Evolutionary conservation across 2,888 invertebrate species (phyloP).

Genomic region (Epistrophella euchroma): DNA sequence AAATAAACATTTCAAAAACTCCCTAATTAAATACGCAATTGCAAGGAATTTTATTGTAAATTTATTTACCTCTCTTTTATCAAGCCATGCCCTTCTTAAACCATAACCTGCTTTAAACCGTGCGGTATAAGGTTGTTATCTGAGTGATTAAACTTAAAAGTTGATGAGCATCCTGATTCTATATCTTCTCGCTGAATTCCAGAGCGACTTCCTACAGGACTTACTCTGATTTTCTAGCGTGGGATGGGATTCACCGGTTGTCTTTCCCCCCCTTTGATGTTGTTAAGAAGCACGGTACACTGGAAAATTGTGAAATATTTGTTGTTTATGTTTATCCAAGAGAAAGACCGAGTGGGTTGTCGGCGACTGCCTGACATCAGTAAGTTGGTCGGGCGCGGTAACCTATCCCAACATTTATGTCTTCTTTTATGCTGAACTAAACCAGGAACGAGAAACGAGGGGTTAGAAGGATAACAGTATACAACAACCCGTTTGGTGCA

Average conservation of each 20-base stretch:
- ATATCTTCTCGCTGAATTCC: constrained; percentile 52
- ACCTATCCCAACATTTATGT: constrained; percentile 44
- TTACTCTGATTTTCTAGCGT: not conserved
- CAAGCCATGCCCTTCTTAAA: not conserved
- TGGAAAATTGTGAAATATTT: constrained; percentile 18
- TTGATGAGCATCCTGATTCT: constrained; percentile 71
- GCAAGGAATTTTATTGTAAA: constrained; percentile 42
- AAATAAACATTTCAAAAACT: constrained; percentile 60
- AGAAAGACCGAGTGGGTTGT: not conserved
- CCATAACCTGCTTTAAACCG: constrained; percentile 16
- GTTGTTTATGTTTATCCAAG: constrained; percentile 32
- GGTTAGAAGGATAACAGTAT: not conserved
- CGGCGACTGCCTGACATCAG: constrained; percentile 48
- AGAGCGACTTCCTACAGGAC: constrained; percentile 39
- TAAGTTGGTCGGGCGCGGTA: constrained; percentile 63
- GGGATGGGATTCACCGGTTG: too few relatives aligned
- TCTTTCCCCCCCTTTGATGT: not conserved
- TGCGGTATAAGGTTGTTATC: constrained; percentile 60
- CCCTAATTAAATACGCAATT: constrained; percentile 65
- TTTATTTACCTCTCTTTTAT: not conserved
- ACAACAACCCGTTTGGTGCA: constrained; percentile 55
- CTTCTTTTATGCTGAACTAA: constrained; percentile 41
- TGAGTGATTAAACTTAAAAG: constrained; percentile 67
- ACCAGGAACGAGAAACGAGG: too few relatives aligned
- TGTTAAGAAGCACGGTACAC: constrained; percentile 8